phyloP scores from a whole-genome alignment of 2,888 invertebrate genomes.

The Ditylenchus weischeri region DNA sequence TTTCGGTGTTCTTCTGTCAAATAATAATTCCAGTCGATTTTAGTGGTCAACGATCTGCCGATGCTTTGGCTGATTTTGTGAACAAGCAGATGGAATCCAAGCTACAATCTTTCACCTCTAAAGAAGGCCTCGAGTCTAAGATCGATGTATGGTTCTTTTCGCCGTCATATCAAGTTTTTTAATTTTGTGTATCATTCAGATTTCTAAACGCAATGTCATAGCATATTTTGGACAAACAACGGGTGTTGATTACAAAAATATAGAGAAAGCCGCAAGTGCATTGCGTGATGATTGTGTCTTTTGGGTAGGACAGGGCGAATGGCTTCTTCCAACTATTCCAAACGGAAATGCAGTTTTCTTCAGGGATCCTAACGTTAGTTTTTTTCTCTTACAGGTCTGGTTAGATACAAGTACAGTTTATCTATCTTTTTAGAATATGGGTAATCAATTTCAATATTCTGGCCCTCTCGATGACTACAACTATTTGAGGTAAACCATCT shows the following conservation, averaged over 20 bases:
- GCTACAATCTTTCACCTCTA: conserved; percentile 22
- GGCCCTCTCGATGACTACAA: conserved; percentile 41
- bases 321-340: conserved; percentile 28
- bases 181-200: conserved; percentile 59
- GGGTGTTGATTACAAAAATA: conserved; percentile 75
- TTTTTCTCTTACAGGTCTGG: not conserved
- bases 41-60: conserved; percentile 76
- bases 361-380: conserved; percentile 31
- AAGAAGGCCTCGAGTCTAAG: conserved; percentile 28
- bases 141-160: conserved; percentile 33
- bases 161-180: conserved; percentile 9
- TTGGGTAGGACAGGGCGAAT: conserved; percentile 77
- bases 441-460: conserved; percentile 33
- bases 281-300: conserved; percentile 93
- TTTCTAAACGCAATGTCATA: conserved; percentile 68
- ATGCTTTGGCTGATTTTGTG: conserved; percentile 76
- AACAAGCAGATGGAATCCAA: conserved; percentile 63
- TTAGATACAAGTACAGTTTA: too few species aligned
- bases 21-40: conserved; percentile 9
- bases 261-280: conserved; percentile 68
- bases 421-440: conserved; percentile 9
- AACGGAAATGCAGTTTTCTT: conserved; percentile 31
- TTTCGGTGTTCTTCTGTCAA: not conserved
- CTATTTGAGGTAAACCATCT: conserved; percentile 38
- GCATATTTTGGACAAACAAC: conserved; percentile 66